Percentiles rank a stretch among this genome's conserved stretches.
These are phyloP conservation scores for Homarus americanus DNA, from an alignment of 1,140 invertebrate species.

Conservation along the genomic window DNA sequence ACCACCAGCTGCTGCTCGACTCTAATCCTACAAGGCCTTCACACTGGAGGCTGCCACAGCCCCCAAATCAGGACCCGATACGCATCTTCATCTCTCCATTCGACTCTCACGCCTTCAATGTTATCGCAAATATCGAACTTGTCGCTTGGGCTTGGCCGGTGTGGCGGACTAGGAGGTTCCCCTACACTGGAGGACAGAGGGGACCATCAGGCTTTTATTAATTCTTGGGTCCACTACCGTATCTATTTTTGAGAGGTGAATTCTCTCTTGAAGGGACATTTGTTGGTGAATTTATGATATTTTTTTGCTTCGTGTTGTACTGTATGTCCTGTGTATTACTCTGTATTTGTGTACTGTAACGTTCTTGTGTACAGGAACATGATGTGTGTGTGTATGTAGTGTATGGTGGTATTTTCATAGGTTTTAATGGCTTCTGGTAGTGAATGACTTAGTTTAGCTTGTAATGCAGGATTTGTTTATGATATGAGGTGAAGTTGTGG, in stretches of 20 bases:
- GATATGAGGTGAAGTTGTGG: no score
- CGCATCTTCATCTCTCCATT: constrained; percentile 72
- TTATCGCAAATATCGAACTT: constrained; percentile 66
- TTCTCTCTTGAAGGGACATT: neutral
- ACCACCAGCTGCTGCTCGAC: constrained; percentile 46
- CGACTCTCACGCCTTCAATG: constrained; percentile 71
- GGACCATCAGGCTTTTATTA: neutral
- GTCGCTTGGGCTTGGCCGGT: constrained; percentile 47
- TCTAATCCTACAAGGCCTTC: constrained; percentile 66
- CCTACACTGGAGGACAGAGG: neutral
- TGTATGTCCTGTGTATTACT: no score
- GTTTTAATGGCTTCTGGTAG: no score
- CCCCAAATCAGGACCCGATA: constrained; percentile 63
- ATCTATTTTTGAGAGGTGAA: neutral
- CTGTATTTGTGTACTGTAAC: no score
- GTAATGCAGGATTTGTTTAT: no score
- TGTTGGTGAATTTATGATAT: neutral
- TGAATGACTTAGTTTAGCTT: no score
- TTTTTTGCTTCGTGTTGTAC: neutral
- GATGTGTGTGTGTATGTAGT: no score
- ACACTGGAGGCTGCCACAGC: constrained; percentile 70
- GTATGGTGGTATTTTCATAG: no score
- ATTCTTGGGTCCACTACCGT: neutral
- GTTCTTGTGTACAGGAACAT: no score
- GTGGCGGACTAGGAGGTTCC: constrained; percentile 16